phyloP scores from a whole-genome alignment of 35 echinoderm and acorn worm genomes.

The Ophioderma brevispina region DNA sequence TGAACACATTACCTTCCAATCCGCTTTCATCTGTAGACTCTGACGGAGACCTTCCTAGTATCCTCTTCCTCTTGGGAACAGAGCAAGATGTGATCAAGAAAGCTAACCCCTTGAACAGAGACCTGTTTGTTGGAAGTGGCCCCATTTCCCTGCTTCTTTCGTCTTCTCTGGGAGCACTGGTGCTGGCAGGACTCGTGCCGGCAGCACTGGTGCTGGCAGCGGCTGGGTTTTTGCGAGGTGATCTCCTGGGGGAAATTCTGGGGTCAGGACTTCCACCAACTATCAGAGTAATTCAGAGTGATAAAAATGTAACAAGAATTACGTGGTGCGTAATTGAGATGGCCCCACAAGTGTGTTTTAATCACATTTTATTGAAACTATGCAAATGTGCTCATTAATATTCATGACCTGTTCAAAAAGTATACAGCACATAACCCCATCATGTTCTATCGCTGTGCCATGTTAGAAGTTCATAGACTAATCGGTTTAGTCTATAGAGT shows the following conservation, averaged over 20 bases:
- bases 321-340: too few species aligned
- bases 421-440: too few species aligned
- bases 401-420: too few species aligned
- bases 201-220: neutral
- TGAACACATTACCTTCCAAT: neutral
- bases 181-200: neutral
- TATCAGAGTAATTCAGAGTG: too few species aligned
- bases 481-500: too few species aligned
- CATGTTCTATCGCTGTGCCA: too few species aligned
- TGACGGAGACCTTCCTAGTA: neutral
- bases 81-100: constrained; percentile 37
- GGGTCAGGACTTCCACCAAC: constrained; percentile 35
- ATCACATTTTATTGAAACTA: too few species aligned
- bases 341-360: too few species aligned
- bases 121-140: constrained; percentile 53
- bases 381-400: too few species aligned
- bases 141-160: constrained; percentile 19
- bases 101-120: constrained; percentile 64
- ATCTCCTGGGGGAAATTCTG: constrained; percentile 6
- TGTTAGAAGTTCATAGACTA: too few species aligned
- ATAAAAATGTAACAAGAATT: too few species aligned
- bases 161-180: neutral
- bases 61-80: constrained; percentile 55
- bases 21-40: constrained; percentile 3
- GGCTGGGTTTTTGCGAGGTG: constrained; percentile 44